Evolutionary conservation across 64 coral and sea anemone genomes (phyloP), one percentile per base, ranked within the genome.

Genomic region (Acropora yongei): DNA sequence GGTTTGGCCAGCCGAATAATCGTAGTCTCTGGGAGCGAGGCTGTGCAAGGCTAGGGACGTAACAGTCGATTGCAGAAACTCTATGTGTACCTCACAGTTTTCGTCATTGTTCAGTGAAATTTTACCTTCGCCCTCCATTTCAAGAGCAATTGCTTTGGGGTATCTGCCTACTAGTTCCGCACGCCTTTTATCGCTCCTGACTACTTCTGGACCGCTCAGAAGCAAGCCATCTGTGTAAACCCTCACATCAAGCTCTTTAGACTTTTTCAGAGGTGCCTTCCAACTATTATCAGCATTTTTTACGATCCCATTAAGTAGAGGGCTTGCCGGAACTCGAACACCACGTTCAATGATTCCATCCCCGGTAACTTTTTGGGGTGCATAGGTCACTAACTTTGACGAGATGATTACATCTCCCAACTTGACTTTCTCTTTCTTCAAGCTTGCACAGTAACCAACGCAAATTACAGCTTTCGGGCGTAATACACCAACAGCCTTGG

Each of bases 121-220:
- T 44, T 17, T 80, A 90, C 88, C 88, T 90, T 90, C 61, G 10
- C 88, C 88, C 73, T 81, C 88, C 77, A 90, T 80, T 78, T 90
- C 88, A 8, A 72, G 65, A 3, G 88, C 88, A 67, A 72, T 12
- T n/a, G 88, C 88, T 1, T 81, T 30, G 6, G 77, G 88, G 47
- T 18, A 81, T 68, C 65, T 13, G 8, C 16, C 0, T 2, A 73
- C 9, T 5, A 90, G 78, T 39, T 90, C 60, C 3, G 41, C 41
- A 42, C 67, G 30, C n/a, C 77, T 43, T 13, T 49, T 10, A 1
- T 67, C 1, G 20, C 19, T 68, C 16, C 81, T n/a, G 1, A 90
- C 78, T 17, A 47, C 7, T 18, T 90, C 77, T n/a, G 88, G 77
- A n/a, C 88, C 88, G 18, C 88, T 90, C 30, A 90, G 16, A 69